These are phyloP conservation scores for Bombus turneri DNA, from an alignment of 1,140 invertebrate genomes.

Conservation along the genomic window DNA sequence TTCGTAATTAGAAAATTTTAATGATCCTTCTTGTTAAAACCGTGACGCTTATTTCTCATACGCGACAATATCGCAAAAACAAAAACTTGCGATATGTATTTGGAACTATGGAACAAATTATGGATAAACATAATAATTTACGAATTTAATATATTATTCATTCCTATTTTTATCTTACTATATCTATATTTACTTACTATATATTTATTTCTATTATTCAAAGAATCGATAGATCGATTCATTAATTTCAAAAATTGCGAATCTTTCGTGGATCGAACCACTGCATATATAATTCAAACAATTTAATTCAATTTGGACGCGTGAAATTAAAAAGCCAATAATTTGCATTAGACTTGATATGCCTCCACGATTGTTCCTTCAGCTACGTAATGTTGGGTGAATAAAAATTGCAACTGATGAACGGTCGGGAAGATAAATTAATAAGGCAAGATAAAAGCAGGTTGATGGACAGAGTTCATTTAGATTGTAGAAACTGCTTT, in stretches of 20 bases:
- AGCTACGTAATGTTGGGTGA: background rate
- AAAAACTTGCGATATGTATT: background rate
- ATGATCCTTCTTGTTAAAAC: conserved; percentile 14
- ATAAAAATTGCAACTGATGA: background rate
- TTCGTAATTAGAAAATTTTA: conserved; percentile 32
- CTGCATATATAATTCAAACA: background rate
- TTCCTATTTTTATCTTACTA: too few species aligned
- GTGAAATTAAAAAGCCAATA: background rate
- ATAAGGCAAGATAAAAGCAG: background rate
- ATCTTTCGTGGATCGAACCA: background rate
- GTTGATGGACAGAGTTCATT: conserved; percentile 5
- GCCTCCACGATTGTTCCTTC: background rate
- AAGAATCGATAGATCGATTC: background rate
- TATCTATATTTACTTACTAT: too few species aligned
- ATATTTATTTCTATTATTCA: background rate
- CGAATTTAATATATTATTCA: background rate
- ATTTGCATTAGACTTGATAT: background rate
- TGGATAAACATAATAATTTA: background rate
- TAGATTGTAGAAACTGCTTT: background rate
- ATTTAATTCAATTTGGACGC: background rate
- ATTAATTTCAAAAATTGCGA: background rate
- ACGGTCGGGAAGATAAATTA: background rate
- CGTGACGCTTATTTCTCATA: background rate
- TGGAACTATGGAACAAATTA: background rate
- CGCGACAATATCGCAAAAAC: background rate